phyloP scores from a whole-genome alignment of 2,888 invertebrate species.

The Drosophila pseudotalamancana region DNA sequence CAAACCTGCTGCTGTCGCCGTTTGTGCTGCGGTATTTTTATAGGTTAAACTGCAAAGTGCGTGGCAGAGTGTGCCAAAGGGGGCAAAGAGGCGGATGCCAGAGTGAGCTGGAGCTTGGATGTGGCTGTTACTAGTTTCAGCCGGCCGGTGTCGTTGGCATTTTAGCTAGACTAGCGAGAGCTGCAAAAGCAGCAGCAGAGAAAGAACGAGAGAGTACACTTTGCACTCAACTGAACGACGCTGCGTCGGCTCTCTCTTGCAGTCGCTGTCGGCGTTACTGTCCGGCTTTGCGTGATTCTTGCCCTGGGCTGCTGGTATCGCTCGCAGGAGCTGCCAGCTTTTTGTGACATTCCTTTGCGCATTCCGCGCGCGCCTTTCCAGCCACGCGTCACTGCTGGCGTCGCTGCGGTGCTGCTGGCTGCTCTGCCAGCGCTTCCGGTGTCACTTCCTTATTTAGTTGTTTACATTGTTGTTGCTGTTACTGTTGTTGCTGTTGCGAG shows the following conservation, averaged over 20 bases:
- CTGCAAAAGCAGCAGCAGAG: constrained; percentile 1
- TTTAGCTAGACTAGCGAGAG: constrained; percentile 20
- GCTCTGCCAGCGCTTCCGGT: constrained; percentile 63
- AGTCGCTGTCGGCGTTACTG: constrained; percentile 2
- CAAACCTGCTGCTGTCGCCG: constrained; percentile 36
- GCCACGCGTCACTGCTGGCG: constrained; percentile 45
- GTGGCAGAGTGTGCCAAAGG: constrained; percentile 23
- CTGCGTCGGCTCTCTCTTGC: background rate
- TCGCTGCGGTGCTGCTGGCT: constrained; percentile 18
- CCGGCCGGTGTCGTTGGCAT: constrained; percentile 76
- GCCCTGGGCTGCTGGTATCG: constrained; percentile 53
- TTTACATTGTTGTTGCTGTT: constrained; percentile 60
- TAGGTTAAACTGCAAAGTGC: constrained; percentile 77
- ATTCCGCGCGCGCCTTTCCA: constrained; percentile 47
- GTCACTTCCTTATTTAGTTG: constrained; percentile 80
- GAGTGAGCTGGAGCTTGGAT: constrained; percentile 10
- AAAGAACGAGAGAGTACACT: constrained; percentile 9
- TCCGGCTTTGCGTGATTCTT: constrained; percentile 49
- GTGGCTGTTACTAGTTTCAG: constrained; percentile 71
- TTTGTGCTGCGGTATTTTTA: constrained; percentile 71
- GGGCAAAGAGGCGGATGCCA: background rate
- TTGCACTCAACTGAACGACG: constrained; percentile 40
- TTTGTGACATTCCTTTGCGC: constrained; percentile 69
- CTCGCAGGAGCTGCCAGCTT: constrained; percentile 8
- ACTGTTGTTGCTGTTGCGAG: constrained; percentile 26